These are phyloP conservation scores for Troides oblongomaculatus DNA, from an alignment of 2,888 invertebrate species.

Conservation along the genomic window DNA sequence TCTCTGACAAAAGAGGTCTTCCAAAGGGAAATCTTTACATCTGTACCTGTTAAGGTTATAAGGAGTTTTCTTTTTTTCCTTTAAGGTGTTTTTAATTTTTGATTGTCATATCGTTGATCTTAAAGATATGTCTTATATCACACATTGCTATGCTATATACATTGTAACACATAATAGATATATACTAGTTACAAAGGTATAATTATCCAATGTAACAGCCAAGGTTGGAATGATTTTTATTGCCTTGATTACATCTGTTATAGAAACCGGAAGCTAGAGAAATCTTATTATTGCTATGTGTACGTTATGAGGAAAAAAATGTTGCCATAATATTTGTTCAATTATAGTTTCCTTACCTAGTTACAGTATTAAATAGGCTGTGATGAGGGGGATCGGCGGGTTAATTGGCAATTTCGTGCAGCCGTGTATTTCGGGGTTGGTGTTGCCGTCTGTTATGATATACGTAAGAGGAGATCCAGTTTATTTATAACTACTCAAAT, in stretches of 20 bases:
- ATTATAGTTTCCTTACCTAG: not conserved
- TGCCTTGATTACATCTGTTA: not conserved
- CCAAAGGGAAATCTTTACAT: too few species aligned
- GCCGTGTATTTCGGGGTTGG: slow-evolving; percentile 5
- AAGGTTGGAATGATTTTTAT: not conserved
- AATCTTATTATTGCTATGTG: not conserved
- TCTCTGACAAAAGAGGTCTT: too few species aligned
- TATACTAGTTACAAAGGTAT: too few species aligned
- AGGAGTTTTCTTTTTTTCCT: too few species aligned
- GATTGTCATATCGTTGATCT: too few species aligned
- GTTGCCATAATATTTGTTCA: not conserved
- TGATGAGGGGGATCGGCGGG: not conserved
- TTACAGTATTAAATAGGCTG: not conserved
- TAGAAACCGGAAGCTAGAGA: slow-evolving; percentile 1
- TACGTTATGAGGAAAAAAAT: not conserved
- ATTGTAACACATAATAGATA: too few species aligned
- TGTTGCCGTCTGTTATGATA: slow-evolving; percentile 1
- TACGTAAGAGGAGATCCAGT: not conserved
- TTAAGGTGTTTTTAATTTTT: too few species aligned
- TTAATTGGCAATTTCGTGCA: slow-evolving; percentile 23
- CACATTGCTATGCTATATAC: too few species aligned
- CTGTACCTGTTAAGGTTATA: too few species aligned
- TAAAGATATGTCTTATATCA: too few species aligned
- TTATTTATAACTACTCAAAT: too few species aligned
- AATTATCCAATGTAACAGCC: too few species aligned